These are phyloP conservation scores for Morone saxatilis DNA, from an alignment of 2,113 vertebrate genomes.

Conservation along the genomic window DNA sequence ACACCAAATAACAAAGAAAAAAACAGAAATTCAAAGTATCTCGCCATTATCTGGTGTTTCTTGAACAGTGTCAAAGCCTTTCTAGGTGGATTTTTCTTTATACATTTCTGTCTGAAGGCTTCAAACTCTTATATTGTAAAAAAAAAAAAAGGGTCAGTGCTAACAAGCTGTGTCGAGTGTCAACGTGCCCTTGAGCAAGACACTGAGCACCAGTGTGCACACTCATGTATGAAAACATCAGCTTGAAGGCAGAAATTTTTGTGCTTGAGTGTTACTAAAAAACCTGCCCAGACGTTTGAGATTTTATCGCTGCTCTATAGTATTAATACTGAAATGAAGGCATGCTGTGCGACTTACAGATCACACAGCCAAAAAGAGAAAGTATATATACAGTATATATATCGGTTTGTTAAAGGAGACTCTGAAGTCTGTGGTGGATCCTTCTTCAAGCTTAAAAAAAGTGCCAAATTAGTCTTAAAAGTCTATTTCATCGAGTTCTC, in stretches of 20 bases:
- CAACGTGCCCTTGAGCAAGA: slow-evolving; percentile 19
- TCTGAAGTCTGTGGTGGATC: slow-evolving; percentile 54
- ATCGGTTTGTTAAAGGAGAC: slow-evolving; percentile 60
- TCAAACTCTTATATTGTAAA: not conserved
- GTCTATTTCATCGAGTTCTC: slow-evolving; percentile 31
- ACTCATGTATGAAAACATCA: not conserved
- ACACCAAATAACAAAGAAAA: not conserved
- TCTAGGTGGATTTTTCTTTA: not conserved
- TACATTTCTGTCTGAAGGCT: slow-evolving; percentile 43
- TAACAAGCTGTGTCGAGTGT: not conserved
- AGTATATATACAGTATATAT: slow-evolving; percentile 30
- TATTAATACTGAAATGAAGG: slow-evolving; percentile 87
- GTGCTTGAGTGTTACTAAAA: slow-evolving; percentile 30
- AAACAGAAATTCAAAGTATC: not conserved
- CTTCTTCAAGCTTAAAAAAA: slow-evolving; percentile 39
- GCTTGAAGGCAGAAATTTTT: slow-evolving; percentile 18
- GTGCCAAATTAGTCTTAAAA: slow-evolving; percentile 80
- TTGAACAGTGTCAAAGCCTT: not conserved
- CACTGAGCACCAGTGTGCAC: not conserved
- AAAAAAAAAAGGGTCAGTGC: slow-evolving; percentile 20
- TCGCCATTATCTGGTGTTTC: not conserved
- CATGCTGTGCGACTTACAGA: slow-evolving; percentile 79
- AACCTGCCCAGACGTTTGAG: slow-evolving; percentile 56
- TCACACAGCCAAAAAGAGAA: slow-evolving; percentile 61
- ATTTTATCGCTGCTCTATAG: slow-evolving; percentile 80